Evolutionary conservation across 2,113 vertebrate species (phyloP).

Genomic region (Cinclus cinclus): DNA sequence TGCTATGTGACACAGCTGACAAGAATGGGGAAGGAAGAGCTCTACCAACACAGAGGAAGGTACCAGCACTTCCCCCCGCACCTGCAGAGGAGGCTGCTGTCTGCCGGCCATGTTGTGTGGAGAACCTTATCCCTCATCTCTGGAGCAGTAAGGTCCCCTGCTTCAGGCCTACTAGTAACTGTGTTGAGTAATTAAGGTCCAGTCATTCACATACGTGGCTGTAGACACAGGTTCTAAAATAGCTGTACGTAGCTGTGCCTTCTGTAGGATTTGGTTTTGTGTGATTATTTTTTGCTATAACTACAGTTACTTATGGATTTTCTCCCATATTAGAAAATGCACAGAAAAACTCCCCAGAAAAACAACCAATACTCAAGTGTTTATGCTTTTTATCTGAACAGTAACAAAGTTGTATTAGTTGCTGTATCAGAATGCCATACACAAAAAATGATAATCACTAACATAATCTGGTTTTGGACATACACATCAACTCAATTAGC

Average conservation of each 20-base stretch:
- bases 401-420: neutral
- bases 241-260: neutral
- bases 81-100: neutral
- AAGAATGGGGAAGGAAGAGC: neutral
- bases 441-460: neutral
- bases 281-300: neutral
- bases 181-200: neutral
- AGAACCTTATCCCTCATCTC: neutral
- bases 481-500: neutral
- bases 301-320: neutral
- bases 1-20: rapidly evolving
- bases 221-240: neutral
- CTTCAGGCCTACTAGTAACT: neutral
- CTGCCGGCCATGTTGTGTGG: rapidly evolving
- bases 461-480: neutral
- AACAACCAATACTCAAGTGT: neutral
- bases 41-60: neutral
- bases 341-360: neutral
- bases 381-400: neutral
- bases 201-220: neutral
- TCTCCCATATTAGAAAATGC: neutral
- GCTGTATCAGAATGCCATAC: neutral
- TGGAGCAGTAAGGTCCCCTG: rapidly evolving
- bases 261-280: neutral
- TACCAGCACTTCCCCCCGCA: neutral